phyloP scores from a whole-genome alignment of 2,888 invertebrate genomes.

The Tanytarsus gracilentus region DNA sequence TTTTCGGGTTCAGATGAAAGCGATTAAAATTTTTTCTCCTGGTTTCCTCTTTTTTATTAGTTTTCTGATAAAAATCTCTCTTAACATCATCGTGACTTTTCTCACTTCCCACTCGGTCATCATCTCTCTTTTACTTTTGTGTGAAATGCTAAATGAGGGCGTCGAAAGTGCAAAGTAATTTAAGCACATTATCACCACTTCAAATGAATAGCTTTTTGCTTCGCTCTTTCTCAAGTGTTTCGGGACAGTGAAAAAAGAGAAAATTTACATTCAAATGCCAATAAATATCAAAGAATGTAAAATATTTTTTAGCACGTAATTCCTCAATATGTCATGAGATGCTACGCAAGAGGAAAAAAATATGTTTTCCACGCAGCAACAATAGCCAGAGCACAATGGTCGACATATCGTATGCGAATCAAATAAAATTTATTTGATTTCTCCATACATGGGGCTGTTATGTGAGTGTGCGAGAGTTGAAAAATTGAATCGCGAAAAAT shows the following conservation, averaged over 20 bases:
- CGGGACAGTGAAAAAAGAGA: background rate
- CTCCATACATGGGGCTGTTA: too few species aligned
- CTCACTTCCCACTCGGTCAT: too few species aligned
- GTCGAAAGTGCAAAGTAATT: too few species aligned
- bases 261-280: conserved; percentile 27
- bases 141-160: too few species aligned
- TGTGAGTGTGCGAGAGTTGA: too few species aligned
- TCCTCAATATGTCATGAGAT: conserved; percentile 23
- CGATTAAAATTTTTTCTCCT: conserved; percentile 25
- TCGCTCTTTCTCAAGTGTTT: background rate
- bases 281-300: conserved; percentile 24
- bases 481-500: conserved; percentile 17
- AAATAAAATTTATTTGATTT: conserved; percentile 19
- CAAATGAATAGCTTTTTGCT: conserved; percentile 15
- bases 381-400: background rate
- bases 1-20: too few species aligned
- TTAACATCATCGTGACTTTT: background rate
- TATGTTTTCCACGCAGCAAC: too few species aligned
- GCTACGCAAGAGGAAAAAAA: too few species aligned
- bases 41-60: conserved; percentile 29
- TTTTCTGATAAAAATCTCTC: conserved; percentile 27
- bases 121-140: too few species aligned
- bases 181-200: conserved; percentile 26
- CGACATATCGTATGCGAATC: background rate
- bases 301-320: conserved; percentile 28